Base-by-base conservation (phyloP, 2,113 vertebrate species). In the Lepus europaeus region DNA sequence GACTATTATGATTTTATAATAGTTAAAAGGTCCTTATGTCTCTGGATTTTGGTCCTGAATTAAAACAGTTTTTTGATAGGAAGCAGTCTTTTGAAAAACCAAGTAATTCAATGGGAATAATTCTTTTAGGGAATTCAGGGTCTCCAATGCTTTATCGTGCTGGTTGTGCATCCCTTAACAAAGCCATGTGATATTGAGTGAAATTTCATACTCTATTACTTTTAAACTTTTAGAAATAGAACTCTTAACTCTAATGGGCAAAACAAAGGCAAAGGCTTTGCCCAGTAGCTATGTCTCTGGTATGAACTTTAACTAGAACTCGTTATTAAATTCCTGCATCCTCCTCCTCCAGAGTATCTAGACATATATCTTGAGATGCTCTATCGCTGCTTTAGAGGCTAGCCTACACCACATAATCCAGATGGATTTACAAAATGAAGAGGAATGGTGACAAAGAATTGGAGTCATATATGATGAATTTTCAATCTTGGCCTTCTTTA, bases 31-130 rank as follows among this genome's bases (percentile, higher is more conserved):
- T 82, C 45, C 64, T 66, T 93, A 73, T 69, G 70, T 45, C 13
- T 85, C 27, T 93, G 73, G 36, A 78, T 73, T 79, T 85, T 81
- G 4, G 31, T 49, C 78, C 73, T 96, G 39, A 92, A 92, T 90
- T 85, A 84, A 90, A 81, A 59, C 25, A 59, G 36, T 78, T 9
- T 92, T 23, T 87, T 77, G 25, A 61, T 81, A 91, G 2, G 53
- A 93, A 83, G 2, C 17, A 56, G 16, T 27, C 49, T n/a, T 20
- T 68, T 76, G 25, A 66, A 49, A 96, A 70, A 87, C 66, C 20
- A 87, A 79, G 27, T 9, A 36, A 70, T 12, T 53, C 49, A 45
- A 10, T 5, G 13, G 51, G 33, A 69, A 81, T 22, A 70, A 53
- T 72, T 81, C 39, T 91, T 39, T 68, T 14, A 25, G 1, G 0